Conservation (phyloP, 2,113 vertebrate genomes). For the Zingel zingel region DNA sequence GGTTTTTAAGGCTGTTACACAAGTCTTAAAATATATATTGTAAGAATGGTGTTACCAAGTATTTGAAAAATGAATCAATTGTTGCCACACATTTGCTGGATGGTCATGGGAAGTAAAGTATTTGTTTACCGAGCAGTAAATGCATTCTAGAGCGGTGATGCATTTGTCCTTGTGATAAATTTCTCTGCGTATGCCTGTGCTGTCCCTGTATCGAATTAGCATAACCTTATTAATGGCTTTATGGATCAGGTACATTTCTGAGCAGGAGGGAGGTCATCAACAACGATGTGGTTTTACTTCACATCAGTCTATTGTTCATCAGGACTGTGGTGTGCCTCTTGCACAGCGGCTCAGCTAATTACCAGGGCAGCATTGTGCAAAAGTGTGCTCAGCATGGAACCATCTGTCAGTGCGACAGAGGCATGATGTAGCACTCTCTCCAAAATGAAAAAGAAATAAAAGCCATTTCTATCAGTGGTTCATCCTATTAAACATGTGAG, state of each 20-base stretch:
- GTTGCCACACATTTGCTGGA: conserved; percentile 26
- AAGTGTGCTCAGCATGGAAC: conserved; percentile 52
- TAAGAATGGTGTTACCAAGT: neutral
- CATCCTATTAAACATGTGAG: conserved; percentile 43
- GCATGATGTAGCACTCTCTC: conserved; percentile 40
- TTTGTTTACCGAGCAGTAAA: conserved; percentile 62
- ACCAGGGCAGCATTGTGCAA: conserved; percentile 65
- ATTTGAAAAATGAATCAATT: conserved; percentile 34
- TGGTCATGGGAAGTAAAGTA: conserved; percentile 44
- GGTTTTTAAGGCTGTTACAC: neutral
- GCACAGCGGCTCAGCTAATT: conserved; percentile 61
- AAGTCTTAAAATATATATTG: conserved; percentile 25
- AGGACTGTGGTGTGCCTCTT: conserved; percentile 6
- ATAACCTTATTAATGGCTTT: conserved; percentile 73
- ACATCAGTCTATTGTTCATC: conserved; percentile 37
- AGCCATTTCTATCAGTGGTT: conserved; percentile 37
- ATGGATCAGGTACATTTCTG: conserved; percentile 69
- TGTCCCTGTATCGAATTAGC: conserved; percentile 63
- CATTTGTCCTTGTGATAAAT: conserved; percentile 66
- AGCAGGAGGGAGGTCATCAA: conserved; percentile 69
- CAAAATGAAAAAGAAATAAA: no score
- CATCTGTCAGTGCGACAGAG: conserved; percentile 72
- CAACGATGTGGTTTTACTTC: conserved; percentile 59
- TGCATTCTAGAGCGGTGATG: conserved; percentile 39
- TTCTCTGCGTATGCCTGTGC: conserved; percentile 41